Evolutionary conservation across 2,797 vertebrate species (phyloP), one percentile per base, ranked within the genome.

Genomic region (Ataeniobius toweri): DNA sequence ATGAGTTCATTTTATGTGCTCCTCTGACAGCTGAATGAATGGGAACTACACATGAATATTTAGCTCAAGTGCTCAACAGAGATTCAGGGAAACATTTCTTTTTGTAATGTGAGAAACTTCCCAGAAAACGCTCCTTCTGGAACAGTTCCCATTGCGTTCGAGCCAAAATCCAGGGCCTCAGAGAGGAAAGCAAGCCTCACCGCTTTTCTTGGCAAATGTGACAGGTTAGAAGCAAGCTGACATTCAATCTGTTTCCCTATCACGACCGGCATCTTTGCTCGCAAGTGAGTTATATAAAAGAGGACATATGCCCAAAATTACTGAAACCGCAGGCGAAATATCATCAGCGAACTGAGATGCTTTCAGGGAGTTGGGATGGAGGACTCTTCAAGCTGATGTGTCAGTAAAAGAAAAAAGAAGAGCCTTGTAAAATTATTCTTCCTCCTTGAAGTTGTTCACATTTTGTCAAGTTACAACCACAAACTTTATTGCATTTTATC

Each of bases 221-320:
- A 81, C 90, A 86, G 85, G 91, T 94, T 94, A 90, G 90, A 77
- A 92, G 87, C 84, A 71, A 91, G 89, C 85, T 89, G 93, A 94
- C 89, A 93, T 92, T 93, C 91, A 94, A 94, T 95, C 92, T 84
- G 92, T 88, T 93, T 91, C 91, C 86, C 91, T 85, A 87, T 93
- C 91, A 88, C 84, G 89, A 89, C 80, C 88, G 83, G 82, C 90
- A 93, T 94, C 91, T 89, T 89, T 87, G 83, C 88, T 92, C 90
- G 85, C 90, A 91, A 91, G 88, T 78, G 85, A 92, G 91, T 89
- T 86, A 85, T 85, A 83, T 81, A 86, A 81, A 84, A 85, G 88
- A 80, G 81, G 89, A 90, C 93, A 93, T 93, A 91, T 91, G 92
- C 90, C 91, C 91, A 85, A 90, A 93, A 92, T 93, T 93, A 94